Conservation (phyloP, 2,888 invertebrate genomes). For the Andrena praecox region DNA sequence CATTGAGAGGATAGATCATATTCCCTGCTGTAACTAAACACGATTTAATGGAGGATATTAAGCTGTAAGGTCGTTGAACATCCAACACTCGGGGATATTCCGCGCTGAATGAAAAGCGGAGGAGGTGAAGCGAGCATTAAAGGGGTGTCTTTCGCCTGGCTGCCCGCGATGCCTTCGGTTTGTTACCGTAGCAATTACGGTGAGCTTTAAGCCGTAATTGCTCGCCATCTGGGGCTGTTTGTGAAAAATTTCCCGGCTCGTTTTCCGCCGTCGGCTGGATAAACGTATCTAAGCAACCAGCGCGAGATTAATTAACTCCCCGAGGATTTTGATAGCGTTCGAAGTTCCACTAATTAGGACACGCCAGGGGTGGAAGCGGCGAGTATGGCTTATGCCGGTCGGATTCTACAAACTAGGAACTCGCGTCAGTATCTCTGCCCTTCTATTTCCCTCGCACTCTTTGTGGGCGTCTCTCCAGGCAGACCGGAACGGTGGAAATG, state of each 20-base stretch:
- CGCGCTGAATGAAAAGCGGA: constrained; percentile 5
- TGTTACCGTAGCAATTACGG: constrained; percentile 18
- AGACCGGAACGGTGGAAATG: neutral
- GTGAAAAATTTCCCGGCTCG: neutral
- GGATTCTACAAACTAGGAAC: neutral
- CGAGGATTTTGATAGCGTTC: constrained; percentile 4
- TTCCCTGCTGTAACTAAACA: constrained; percentile 18
- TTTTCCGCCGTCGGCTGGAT: neutral
- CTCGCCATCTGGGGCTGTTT: neutral
- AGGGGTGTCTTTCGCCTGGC: neutral
- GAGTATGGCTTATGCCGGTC: neutral
- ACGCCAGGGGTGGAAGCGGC: neutral
- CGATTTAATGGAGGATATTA: constrained; percentile 14
- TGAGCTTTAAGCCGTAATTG: neutral
- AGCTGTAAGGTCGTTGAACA: constrained; percentile 10
- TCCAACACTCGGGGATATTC: neutral
- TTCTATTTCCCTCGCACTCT: neutral
- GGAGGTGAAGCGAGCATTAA: neutral
- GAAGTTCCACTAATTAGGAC: constrained; percentile 36
- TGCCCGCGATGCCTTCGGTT: constrained; percentile 1
- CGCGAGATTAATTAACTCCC: constrained; percentile 38
- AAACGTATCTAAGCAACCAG: neutral
- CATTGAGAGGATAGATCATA: neutral
- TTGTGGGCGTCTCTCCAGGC: constrained; percentile 13
- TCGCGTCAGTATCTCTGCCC: neutral